Evolutionary conservation across 2,888 invertebrate species (phyloP), one percentile per base, ranked within the genome.

Genomic region (Amaurobius ferox): DNA sequence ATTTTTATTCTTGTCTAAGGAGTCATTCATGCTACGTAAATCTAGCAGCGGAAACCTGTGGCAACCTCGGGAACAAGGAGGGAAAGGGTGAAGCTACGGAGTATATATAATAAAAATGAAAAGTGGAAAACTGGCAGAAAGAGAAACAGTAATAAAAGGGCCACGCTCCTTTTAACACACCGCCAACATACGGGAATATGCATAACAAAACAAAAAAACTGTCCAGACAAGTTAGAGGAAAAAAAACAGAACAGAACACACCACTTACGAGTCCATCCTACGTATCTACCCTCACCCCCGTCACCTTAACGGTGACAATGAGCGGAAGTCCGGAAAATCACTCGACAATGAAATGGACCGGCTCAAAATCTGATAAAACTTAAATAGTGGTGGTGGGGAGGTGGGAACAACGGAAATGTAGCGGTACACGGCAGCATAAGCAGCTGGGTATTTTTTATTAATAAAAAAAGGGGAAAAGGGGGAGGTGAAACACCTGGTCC

Each of bases 391-490:
- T 70, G 76, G 64, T 23, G 66, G 39, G 35, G 29, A 44, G 30
- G 62, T 48, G 40, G 30, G 68, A 40, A 71, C 74, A 83, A 83
- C 83, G 83, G 83, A 83, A 83, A 83, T 83, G 83, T 83, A 83
- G 77, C 83, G 77, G 83, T 83, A 83, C 70, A 78, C n/a, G 70
- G 55, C 39, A 30, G 73, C 23, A 29, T 81, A 81, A 81, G 66
- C 80, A 83, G 83, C 83, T 83, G 83, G 66, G n/a, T n/a, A n/a
- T 83, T 66, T 83, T 77, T 66, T 66, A 71, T 77, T 77, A 83
- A 77, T 77, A 35, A 28, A 68, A 26, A 68, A 40, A 64, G 7
- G 35, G 29, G 23, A 55, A 30, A 61, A 74, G 9, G 30, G 40
- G 72, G 79, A 28, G 66, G 30, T 55, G 55, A 55, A 68, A 77